Evolutionary conservation across 2,113 vertebrate species (phyloP), one percentile per base, ranked within the genome.

Genomic region (Setophaga petechia): DNA sequence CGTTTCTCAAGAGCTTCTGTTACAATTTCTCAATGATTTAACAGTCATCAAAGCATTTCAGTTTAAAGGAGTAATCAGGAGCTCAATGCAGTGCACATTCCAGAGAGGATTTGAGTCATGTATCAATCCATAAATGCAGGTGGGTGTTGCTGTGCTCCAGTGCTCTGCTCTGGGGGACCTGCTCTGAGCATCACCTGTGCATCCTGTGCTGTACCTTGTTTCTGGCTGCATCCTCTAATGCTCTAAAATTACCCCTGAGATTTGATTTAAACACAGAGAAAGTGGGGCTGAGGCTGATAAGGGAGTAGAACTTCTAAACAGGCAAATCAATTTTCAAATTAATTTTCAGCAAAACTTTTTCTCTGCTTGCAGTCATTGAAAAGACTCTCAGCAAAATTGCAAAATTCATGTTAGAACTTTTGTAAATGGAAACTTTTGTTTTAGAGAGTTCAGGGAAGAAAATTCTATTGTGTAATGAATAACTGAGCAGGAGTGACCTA

Each of bases 51-150:
- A 88, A 94, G 55, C 75, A 37, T 80, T 95, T 87, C 30, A 51
- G 43, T n/a, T 77, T 55, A 68, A 94, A 92, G 27, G 6, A 41
- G 52, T 59, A 88, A 92, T 90, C 79, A 90, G 61, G 65, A 92
- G 51, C 43, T 88, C 76, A 81, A 24, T 74, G 67, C 43, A 83
- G 0, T 33, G 51, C 25, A 1, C 11, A 18, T 89, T 87, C 47
- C 52, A 19, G 4, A 9, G 84, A 57, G 71, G 69, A 62, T 95
- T 85, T 82, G 66, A 75, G 31, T 61, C 27, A 0, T 6, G 5
- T 3, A 55, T 1, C 28, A 69, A 62, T 10, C 74, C 30, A 54
- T 82, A 74, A 76, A 47, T 39, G 4, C 39, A 67, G 55, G 84
- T 69, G 72, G 75, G 71, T 76, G 55, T 75, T 78, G 6, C 62